Conservation (phyloP, 2,888 invertebrate species). For the Hyposoter dolosus region DNA sequence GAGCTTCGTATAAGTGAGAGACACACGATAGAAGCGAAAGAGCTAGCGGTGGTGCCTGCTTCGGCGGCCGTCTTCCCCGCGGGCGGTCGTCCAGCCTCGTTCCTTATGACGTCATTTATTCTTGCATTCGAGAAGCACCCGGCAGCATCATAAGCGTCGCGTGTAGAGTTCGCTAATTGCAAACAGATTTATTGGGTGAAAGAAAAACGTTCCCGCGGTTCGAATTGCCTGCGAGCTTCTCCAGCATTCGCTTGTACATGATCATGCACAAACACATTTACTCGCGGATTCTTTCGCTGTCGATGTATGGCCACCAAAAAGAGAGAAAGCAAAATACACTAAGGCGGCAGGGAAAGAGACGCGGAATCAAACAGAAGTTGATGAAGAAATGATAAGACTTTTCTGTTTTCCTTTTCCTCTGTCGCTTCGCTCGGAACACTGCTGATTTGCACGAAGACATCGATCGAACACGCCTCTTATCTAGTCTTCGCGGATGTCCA, state of each 20-base stretch:
- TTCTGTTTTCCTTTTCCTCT: neutral
- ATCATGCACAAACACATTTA: neutral
- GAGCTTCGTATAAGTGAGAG: constrained; percentile 32
- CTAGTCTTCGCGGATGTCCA: neutral
- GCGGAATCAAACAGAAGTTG: neutral
- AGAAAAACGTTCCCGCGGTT: constrained; percentile 60
- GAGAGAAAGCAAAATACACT: neutral
- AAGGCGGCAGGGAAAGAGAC: neutral
- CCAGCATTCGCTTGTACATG: constrained; percentile 3
- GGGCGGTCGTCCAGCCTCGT: constrained; percentile 75
- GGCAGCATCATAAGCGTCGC: constrained; percentile 74
- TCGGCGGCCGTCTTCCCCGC: constrained; percentile 54
- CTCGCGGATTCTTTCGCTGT: neutral
- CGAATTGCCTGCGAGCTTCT: constrained; percentile 21
- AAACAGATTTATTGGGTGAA: constrained; percentile 83
- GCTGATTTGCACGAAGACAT: constrained; percentile 13
- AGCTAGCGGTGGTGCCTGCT: constrained; percentile 25
- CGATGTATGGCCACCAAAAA: neutral
- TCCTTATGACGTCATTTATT: constrained; percentile 83
- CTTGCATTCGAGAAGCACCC: constrained; percentile 72
- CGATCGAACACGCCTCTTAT: constrained; percentile 1
- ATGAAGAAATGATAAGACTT: neutral
- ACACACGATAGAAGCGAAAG: constrained; percentile 31
- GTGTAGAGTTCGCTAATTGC: constrained; percentile 83
- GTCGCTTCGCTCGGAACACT: neutral